Evolutionary conservation across 2,797 vertebrate species (phyloP).

Genomic region (Lacerta viridis): DNA sequence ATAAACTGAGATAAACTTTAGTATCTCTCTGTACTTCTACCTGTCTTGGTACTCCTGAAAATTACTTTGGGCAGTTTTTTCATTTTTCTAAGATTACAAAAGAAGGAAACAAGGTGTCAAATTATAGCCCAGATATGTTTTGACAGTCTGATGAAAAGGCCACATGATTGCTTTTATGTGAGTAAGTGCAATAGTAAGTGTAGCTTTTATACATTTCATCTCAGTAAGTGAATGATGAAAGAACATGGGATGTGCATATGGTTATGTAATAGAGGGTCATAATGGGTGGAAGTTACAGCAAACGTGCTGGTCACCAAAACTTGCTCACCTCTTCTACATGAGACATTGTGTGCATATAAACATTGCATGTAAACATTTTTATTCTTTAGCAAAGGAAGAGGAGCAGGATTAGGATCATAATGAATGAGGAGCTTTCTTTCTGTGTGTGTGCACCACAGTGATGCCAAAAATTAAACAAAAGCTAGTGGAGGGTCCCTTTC

Average conservation of each 20-base stretch:
- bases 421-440: background rate
- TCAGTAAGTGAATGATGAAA: background rate
- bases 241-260: background rate
- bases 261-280: background rate
- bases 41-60: background rate
- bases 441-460: background rate
- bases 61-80: background rate
- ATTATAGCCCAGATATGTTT: background rate
- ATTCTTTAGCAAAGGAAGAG: background rate
- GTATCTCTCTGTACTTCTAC: background rate
- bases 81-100: background rate
- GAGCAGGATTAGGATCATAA: background rate
- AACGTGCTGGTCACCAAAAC: background rate
- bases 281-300: background rate
- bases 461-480: background rate
- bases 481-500: background rate
- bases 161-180: background rate
- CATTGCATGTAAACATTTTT: background rate
- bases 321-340: background rate
- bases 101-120: background rate
- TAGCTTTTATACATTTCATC: background rate
- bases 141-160: background rate
- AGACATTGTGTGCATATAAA: background rate
- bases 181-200: background rate
- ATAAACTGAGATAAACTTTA: conserved; percentile 1